Percentiles rank a stretch among this genome's conserved stretches.
Conservation (phyloP, 2,113 vertebrate genomes). For the Physeter macrocephalus region DNA sequence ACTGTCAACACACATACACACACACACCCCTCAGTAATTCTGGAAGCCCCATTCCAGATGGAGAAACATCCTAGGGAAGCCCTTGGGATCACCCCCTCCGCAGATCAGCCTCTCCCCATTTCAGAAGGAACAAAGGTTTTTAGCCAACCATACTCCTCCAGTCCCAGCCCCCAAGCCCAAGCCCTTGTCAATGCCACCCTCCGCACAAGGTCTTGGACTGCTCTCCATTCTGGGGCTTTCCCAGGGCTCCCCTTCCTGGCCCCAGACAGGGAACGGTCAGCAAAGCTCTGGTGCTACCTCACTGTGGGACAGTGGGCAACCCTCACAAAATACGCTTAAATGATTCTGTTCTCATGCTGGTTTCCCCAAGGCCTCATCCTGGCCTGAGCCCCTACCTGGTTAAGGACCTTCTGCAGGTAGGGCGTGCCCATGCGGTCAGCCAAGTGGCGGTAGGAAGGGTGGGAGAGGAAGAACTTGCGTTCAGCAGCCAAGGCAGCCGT, state of each 20-base stretch:
- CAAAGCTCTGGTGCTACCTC: neutral
- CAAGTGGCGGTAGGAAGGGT: slow-evolving; percentile 94
- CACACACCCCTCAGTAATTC: neutral
- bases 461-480: slow-evolving; percentile 98
- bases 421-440: slow-evolving; percentile 99
- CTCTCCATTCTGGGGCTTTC: neutral
- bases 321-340: neutral
- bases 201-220: neutral
- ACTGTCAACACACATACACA: neutral
- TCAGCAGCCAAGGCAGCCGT: slow-evolving; percentile 93
- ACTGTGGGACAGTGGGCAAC: neutral
- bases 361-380: neutral
- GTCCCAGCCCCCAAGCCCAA: neutral
- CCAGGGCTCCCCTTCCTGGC: neutral
- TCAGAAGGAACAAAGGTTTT: neutral
- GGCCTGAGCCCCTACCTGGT: slow-evolving; percentile 86
- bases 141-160: neutral
- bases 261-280: neutral
- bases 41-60: neutral
- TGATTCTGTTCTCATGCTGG: neutral
- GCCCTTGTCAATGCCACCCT: neutral
- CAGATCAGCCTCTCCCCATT: neutral
- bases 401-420: slow-evolving; percentile 95
- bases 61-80: neutral
- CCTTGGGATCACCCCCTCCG: neutral